These are phyloP conservation scores for Apotomis betuletana DNA, from an alignment of 2,888 invertebrate species.

Conservation along the genomic window DNA sequence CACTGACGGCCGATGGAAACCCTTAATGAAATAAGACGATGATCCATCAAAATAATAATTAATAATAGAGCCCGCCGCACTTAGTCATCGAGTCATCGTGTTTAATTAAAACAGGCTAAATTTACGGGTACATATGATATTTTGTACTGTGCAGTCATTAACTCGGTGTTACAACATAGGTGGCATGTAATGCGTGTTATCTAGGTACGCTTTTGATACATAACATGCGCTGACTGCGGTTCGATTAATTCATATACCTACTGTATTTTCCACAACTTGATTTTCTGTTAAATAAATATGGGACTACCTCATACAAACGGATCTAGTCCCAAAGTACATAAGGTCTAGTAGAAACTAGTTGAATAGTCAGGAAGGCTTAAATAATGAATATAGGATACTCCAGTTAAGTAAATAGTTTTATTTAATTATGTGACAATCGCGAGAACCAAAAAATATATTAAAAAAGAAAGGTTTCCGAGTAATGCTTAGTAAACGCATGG, in stretches of 20 bases:
- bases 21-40: constrained; percentile 79
- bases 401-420: no score
- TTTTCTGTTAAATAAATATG: neutral
- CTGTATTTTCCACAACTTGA: neutral
- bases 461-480: no score
- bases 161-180: constrained; percentile 53
- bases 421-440: no score
- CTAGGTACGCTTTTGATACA: constrained; percentile 12
- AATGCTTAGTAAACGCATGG: no score
- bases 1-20: constrained; percentile 61
- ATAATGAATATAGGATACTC: no score
- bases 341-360: no score
- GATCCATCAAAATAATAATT: constrained; percentile 83
- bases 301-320: no score
- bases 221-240: constrained; percentile 8
- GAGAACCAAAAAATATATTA: no score
- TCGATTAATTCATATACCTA: neutral
- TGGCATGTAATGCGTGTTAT: constrained; percentile 13
- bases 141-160: constrained; percentile 66
- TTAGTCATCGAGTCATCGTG: constrained; percentile 83
- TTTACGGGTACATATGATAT: constrained; percentile 72
- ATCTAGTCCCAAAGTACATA: no score
- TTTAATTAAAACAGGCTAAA: constrained; percentile 81
- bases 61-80: constrained; percentile 79
- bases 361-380: no score